phyloP scores from a whole-genome alignment of 2,888 invertebrate species.

The Danaus chrysippus region DNA sequence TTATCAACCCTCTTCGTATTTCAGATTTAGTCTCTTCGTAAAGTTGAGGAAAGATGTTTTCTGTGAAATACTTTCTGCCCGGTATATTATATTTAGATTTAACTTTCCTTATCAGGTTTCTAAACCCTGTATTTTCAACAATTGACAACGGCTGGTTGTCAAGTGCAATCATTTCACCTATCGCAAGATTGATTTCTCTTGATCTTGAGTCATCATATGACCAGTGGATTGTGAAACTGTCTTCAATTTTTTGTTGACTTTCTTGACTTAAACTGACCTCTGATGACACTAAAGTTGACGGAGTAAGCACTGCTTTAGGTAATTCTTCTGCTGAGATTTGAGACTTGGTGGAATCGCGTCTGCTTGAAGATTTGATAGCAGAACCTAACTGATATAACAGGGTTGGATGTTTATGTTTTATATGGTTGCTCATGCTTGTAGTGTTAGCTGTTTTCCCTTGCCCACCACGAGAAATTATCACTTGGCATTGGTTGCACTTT shows the following conservation, averaged over 20 bases:
- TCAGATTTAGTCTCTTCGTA: neutral
- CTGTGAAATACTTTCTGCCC: neutral
- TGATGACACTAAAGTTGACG: conserved; percentile 8
- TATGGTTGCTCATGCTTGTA: neutral
- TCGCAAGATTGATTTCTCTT: neutral
- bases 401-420: too few species aligned
- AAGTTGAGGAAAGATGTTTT: conserved; percentile 8
- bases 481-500: too few species aligned
- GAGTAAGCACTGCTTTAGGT: conserved; percentile 8
- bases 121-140: conserved; percentile 7
- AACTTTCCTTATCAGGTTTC: neutral
- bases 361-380: conserved; percentile 5
- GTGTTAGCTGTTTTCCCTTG: conserved; percentile 8
- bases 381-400: conserved; percentile 7
- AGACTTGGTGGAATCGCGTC: too few species aligned
- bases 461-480: conserved; percentile 3
- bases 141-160: conserved; percentile 1
- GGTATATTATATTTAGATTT: conserved; percentile 3
- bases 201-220: too few species aligned
- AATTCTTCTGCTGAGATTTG: neutral
- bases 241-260: conserved; percentile 3
- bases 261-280: too few species aligned
- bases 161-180: conserved; percentile 3
- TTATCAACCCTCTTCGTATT: neutral
- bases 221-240: conserved; percentile 2